Conservation (phyloP, 2,888 invertebrate genomes). For the Euplexia lucipara region DNA sequence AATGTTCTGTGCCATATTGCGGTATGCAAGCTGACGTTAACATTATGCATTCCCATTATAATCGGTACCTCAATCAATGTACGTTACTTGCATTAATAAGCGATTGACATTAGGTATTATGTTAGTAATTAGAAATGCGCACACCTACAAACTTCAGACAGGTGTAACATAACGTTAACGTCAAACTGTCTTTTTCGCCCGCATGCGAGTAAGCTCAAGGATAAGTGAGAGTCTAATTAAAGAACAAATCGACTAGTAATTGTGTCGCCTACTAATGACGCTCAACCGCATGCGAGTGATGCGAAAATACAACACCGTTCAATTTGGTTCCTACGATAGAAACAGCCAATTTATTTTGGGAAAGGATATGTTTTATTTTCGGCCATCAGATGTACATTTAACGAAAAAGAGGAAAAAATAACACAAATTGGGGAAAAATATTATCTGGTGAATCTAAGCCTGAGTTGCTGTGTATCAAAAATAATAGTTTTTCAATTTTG, state of each 20-base stretch:
- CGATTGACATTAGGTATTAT: no score
- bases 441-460: no score
- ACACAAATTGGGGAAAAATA: no score
- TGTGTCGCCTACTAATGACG: neutral
- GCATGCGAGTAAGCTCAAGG: neutral
- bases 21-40: constrained; percentile 33
- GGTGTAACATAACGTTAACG: neutral
- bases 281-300: neutral
- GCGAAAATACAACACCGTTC: neutral
- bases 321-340: no score
- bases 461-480: no score
- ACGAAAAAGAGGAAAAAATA: no score
- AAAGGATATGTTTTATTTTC: no score
- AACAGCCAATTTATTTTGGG: no score
- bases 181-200: neutral
- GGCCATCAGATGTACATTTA: no score
- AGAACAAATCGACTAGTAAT: neutral
- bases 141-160: neutral
- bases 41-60: constrained; percentile 35
- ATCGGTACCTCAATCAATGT: constrained; percentile 14
- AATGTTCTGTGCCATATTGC: constrained; percentile 33
- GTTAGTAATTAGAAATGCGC: no score
- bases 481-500: no score
- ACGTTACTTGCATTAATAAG: constrained; percentile 26
- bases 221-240: neutral